A percentile compares a stretch with the other conserved stretches of the same genome.
Evolutionary conservation across 2,797 vertebrate species (phyloP).

Genomic region (Gymnothorax reevesii): DNA sequence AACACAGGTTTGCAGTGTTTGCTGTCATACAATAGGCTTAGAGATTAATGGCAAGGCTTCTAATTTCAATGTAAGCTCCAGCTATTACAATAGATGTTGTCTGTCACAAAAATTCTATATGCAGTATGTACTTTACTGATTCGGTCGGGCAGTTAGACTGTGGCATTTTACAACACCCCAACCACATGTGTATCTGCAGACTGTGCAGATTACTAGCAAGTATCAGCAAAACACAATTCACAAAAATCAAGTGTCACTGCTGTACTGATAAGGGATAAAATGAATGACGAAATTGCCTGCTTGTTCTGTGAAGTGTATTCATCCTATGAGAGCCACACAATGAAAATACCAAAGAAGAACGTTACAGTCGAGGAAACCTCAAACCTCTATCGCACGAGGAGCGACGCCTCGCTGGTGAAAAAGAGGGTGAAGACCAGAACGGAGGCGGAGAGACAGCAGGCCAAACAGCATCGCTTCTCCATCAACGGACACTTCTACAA

Average conservation of each 20-base stretch:
- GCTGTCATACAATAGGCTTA: background rate
- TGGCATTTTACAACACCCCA: too few relatives aligned
- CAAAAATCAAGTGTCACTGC: too few relatives aligned
- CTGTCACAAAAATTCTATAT: too few relatives aligned
- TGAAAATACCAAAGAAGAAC: conserved; percentile 61
- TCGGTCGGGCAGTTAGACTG: too few relatives aligned
- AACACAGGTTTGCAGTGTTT: conserved; percentile 55
- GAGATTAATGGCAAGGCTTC: background rate
- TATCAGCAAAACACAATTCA: too few relatives aligned
- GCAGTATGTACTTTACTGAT: too few relatives aligned
- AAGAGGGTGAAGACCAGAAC: conserved; percentile 68
- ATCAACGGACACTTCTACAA: conserved; percentile 95
- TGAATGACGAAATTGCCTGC: background rate
- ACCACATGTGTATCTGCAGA: too few relatives aligned
- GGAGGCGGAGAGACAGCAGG: conserved; percentile 60
- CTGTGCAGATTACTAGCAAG: too few relatives aligned
- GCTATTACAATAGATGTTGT: too few relatives aligned
- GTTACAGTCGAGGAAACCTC: conserved; percentile 66
- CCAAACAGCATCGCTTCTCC: conserved; percentile 80
- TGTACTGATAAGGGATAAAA: background rate
- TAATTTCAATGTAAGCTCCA: background rate
- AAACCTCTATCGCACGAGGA: conserved; percentile 79
- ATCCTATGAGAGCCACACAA: conserved; percentile 70
- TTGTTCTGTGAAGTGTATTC: conserved; percentile 60
- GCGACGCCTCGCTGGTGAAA: conserved; percentile 73